Evolutionary conservation across 2,888 invertebrate genomes (phyloP).

Genomic region (Nemotelus nigrinus): DNA sequence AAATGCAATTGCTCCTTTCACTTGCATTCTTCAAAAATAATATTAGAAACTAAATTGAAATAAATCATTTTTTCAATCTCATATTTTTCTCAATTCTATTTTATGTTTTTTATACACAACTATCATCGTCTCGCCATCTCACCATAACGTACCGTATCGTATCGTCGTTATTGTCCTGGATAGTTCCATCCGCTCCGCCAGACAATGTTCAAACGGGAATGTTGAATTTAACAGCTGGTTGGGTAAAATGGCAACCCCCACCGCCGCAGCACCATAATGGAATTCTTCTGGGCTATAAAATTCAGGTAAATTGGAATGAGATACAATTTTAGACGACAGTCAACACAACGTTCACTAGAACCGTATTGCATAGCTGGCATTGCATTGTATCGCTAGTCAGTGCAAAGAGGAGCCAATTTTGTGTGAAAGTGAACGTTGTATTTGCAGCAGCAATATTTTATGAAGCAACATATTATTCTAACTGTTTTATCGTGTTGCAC

Average conservation of each 20-base stretch:
- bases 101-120: background rate
- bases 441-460: conserved; percentile 30
- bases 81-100: conserved; percentile 3
- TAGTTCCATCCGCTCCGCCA: conserved; percentile 81
- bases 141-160: background rate
- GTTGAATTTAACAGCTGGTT: conserved; percentile 81
- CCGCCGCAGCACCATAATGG: conserved; percentile 83
- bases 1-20: no score
- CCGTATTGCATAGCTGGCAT: no score
- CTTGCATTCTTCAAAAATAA: background rate
- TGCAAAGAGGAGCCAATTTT: conserved; percentile 5
- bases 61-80: conserved; percentile 22
- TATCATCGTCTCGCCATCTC: conserved; percentile 5
- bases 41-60: conserved; percentile 29
- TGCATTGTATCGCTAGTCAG: background rate
- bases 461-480: conserved; percentile 36
- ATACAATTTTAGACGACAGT: conserved; percentile 52
- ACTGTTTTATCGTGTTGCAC: conserved; percentile 19
- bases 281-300: conserved; percentile 64
- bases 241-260: conserved; percentile 85
- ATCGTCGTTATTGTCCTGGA: background rate
- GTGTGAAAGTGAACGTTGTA: conserved; percentile 1
- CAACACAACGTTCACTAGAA: conserved; percentile 11
- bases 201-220: conserved; percentile 81
- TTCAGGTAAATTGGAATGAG: conserved; percentile 67